These are phyloP conservation scores for Dendrocincla tyrannina DNA, from an alignment of 2,797 vertebrate genomes.

Conservation along the genomic window DNA sequence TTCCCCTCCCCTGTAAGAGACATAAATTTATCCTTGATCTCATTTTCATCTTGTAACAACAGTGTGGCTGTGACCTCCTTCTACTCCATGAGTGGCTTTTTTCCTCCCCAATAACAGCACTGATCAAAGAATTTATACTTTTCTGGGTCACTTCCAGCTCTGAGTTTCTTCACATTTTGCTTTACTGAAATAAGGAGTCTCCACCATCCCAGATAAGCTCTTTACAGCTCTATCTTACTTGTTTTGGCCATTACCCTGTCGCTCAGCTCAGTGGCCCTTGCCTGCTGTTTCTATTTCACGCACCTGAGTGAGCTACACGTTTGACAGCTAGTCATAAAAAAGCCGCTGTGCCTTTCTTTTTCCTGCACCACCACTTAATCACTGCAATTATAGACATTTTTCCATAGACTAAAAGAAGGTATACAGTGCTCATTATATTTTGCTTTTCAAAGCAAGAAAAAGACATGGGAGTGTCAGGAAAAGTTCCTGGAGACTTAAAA, in stretches of 20 bases:
- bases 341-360: background rate
- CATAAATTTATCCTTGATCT: background rate
- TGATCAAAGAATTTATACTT: background rate
- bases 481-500: background rate
- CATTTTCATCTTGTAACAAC: background rate
- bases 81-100: background rate
- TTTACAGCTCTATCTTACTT: background rate
- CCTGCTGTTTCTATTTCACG: background rate
- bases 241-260: background rate
- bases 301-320: background rate
- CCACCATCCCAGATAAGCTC: background rate
- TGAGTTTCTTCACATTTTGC: background rate
- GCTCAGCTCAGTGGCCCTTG: background rate
- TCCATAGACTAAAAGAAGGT: background rate
- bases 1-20: background rate
- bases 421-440: background rate
- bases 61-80: background rate
- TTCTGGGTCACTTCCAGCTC: background rate
- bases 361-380: background rate
- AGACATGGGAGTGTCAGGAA: background rate
- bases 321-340: background rate
- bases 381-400: background rate
- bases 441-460: background rate
- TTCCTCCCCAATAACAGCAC: background rate
- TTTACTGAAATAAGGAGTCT: background rate